These are phyloP conservation scores for Oscheius sp. DNA, from an alignment of 1,140 invertebrate species.

Conservation along the genomic window DNA sequence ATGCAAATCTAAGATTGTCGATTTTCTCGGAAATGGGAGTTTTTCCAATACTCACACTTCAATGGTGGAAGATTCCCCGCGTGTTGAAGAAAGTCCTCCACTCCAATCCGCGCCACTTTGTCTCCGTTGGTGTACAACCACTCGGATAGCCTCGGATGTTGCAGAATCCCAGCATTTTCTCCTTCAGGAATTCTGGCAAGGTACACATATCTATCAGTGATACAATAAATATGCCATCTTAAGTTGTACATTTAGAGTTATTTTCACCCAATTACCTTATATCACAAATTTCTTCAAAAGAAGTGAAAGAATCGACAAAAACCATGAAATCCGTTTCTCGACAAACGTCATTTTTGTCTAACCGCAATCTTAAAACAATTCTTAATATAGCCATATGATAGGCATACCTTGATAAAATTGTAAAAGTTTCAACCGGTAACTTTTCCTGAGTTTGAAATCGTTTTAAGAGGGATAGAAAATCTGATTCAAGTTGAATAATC, in stretches of 20 bases:
- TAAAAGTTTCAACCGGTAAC: background rate
- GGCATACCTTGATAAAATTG: background rate
- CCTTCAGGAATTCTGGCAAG: background rate
- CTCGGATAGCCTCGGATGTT: background rate
- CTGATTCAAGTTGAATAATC: background rate
- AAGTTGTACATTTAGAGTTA: background rate
- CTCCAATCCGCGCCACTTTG: background rate
- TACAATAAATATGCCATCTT: background rate
- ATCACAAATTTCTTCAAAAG: slow-evolving; percentile 3
- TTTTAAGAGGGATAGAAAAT: background rate
- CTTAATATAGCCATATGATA: background rate
- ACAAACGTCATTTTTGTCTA: background rate
- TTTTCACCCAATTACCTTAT: background rate
- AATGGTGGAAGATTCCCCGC: background rate
- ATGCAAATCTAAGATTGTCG: no score
- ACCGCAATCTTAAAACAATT: background rate
- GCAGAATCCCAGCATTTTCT: background rate
- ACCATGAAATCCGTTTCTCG: background rate
- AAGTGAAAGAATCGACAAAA: background rate
- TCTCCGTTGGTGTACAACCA: background rate
- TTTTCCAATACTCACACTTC: background rate
- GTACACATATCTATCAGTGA: background rate
- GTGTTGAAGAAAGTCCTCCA: background rate
- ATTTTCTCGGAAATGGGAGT: no score
- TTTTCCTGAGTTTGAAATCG: background rate